Base-by-base conservation (phyloP, 64 coral and sea anemone species). In the Pocillopora verrucosa region DNA sequence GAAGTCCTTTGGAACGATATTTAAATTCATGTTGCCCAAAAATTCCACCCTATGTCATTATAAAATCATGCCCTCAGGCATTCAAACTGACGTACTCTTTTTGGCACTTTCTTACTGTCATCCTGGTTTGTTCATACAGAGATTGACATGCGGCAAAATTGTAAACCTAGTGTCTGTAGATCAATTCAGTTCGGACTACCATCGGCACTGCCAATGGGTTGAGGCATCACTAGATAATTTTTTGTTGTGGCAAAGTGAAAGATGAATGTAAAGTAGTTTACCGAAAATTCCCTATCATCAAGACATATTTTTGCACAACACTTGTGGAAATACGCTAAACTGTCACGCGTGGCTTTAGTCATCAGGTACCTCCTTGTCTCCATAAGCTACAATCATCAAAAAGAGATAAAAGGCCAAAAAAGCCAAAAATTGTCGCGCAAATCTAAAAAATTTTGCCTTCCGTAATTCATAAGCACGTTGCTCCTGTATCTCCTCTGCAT, bases 321-420 rank as follows among this genome's bases (percentile, higher is more conserved):
- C 94, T 95, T 89, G 26, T 76, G 36, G 73, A 96, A 96, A 60
- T 80, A 89, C 41, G 65, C 67, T 60, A 86, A 87, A 30, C 79
- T 83, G 60, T 92, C 86, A 70, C 85, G 89, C 0, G 89, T 88
- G 9, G 79, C 82, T 86, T 89, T 92, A 60, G 80, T 89, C 91
- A 92, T 92, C 73, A 87, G 57, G 41, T 89, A 96, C 36, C 94
- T 87, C 89, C 59, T 86, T 92, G 68, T 88, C 63, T 67, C 94
- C 94, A 77, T 96, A 96, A 34, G 87, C 77, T 10, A 96, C 90
- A 25, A 92, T 87, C 84, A 77, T 80, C 19, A 96, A 67, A 10
- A 96, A 20, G 36, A 73, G 25, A 19, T 86, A 83, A 36, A 96
- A 96, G 17, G 79, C 78, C 76, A 76, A 51, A 74, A 84, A 96